Percentiles rank a stretch among this genome's conserved stretches.
phyloP scores from a whole-genome alignment of 2,797 vertebrate species.

The Microctenopoma lineatum region DNA sequence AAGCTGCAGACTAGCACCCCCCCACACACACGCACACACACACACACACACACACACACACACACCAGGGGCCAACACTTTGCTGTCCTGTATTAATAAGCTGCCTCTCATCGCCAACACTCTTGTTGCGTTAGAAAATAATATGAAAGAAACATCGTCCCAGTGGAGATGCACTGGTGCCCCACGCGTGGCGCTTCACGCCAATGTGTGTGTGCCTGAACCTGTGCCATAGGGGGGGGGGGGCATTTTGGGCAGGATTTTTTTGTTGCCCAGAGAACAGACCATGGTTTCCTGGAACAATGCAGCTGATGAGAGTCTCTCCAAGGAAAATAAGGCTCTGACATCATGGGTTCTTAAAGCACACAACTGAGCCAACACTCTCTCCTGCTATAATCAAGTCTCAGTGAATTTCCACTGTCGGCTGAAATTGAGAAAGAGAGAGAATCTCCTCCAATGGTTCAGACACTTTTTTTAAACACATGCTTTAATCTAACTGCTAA shows the following conservation, averaged over 20 bases:
- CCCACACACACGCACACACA: too few species aligned
- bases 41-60: too few species aligned
- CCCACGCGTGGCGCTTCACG: constrained; percentile 37
- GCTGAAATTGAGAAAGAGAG: constrained; percentile 74
- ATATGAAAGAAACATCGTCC: constrained; percentile 30
- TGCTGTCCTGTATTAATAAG: constrained; percentile 59
- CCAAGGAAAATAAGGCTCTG: constrained; percentile 90
- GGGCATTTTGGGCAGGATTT: constrained; percentile 71
- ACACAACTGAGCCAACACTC: constrained; percentile 86
- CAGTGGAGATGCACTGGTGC: constrained; percentile 38
- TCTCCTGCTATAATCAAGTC: constrained; percentile 85
- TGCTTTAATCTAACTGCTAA: constrained; percentile 47
- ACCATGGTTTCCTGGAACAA: constrained; percentile 89
- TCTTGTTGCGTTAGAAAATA: constrained; percentile 53
- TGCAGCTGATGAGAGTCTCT: constrained; percentile 87
- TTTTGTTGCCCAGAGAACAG: constrained; percentile 82
- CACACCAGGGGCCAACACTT: constrained; percentile 36
- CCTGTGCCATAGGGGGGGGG: constrained; percentile 34
- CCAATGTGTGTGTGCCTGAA: constrained; percentile 34
- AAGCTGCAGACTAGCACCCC: constrained; percentile 23
- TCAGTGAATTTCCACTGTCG: constrained; percentile 89
- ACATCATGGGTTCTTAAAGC: constrained; percentile 90
- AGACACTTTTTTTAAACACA: constrained; percentile 26
- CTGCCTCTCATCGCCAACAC: constrained; percentile 63
- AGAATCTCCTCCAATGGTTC: constrained; percentile 70